Conservation (phyloP, 2,113 vertebrate genomes). For the Glaucomys volans region DNA sequence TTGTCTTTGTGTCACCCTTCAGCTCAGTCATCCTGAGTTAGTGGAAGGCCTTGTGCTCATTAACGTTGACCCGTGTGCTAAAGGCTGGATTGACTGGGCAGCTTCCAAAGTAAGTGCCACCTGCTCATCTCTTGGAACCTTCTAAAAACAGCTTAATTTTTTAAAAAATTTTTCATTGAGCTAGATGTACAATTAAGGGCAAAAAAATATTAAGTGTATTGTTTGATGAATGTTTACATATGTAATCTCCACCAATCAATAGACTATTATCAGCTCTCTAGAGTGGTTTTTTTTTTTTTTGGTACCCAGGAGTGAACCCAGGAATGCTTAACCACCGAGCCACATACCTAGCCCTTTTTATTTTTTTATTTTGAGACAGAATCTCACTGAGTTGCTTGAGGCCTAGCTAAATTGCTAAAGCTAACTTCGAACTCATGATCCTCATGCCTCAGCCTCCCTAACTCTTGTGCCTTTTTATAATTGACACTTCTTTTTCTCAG, state of each 20-base stretch:
- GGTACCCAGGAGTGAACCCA: no score
- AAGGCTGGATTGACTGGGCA: slow-evolving; percentile 99
- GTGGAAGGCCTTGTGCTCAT: slow-evolving; percentile 97
- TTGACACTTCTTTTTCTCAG: neutral
- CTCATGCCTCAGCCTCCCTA: no score
- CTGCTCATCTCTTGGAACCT: neutral
- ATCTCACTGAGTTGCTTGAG: no score
- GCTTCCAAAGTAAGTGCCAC: slow-evolving; percentile 92
- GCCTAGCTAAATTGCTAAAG: no score
- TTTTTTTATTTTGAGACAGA: no score
- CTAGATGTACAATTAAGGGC: neutral
- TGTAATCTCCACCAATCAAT: neutral
- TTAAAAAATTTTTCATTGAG: neutral
- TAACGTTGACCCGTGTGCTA: slow-evolving; percentile 96
- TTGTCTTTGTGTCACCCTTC: slow-evolving; percentile 69
- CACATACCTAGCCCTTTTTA: no score
- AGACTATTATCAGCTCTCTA: neutral
- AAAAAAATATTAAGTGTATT: slow-evolving; percentile 8
- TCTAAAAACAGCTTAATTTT: slow-evolving; percentile 5
- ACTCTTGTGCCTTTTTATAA: neutral
- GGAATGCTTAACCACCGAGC: no score
- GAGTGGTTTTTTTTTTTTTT: neutral
- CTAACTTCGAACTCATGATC: no score
- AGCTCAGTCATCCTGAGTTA: slow-evolving; percentile 94
- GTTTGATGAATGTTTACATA: slow-evolving; percentile 22